Percentiles rank a stretch among this genome's conserved stretches.
These are phyloP conservation scores for Darevskia mixta DNA, from an alignment of 2,797 vertebrate genomes.

Conservation along the genomic window DNA sequence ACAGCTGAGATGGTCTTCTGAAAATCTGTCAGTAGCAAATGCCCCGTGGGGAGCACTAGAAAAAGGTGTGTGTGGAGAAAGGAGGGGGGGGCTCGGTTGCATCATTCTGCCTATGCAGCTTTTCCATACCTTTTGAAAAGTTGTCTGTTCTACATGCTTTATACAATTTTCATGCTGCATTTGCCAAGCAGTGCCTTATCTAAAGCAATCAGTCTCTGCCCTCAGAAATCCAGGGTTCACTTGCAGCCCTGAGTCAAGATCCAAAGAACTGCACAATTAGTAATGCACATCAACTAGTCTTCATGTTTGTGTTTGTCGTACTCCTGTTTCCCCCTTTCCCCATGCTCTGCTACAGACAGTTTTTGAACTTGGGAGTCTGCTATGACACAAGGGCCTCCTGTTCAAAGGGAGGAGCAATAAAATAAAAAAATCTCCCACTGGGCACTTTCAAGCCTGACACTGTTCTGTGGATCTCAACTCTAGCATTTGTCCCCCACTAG, in stretches of 20 bases:
- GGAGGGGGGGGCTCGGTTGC: not conserved
- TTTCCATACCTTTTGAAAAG: not conserved
- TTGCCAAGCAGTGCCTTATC: constrained; percentile 43
- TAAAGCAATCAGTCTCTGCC: constrained; percentile 20
- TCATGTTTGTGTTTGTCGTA: not conserved
- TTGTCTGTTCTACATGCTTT: fast-evolving
- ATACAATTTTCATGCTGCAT: not conserved
- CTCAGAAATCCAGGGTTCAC: not conserved
- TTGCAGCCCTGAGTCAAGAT: not conserved
- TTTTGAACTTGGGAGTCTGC: not conserved
- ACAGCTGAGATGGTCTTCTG: not conserved
- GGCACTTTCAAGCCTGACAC: not conserved
- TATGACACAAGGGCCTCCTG: not conserved
- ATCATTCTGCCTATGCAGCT: not conserved
- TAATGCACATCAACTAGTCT: not conserved
- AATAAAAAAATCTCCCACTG: not conserved
- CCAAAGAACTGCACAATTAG: not conserved
- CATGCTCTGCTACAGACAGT: not conserved
- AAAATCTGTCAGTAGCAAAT: not conserved
- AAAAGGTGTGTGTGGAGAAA: not conserved
- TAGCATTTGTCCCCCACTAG: not conserved
- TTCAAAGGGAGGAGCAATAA: not conserved
- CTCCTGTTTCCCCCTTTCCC: not conserved
- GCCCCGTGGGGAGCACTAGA: not conserved
- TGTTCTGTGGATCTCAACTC: not conserved